Percentiles rank a stretch among this genome's conserved stretches.
Evolutionary conservation across 2,113 vertebrate species (phyloP).

Genomic region (Erythrocercus mccallii): DNA sequence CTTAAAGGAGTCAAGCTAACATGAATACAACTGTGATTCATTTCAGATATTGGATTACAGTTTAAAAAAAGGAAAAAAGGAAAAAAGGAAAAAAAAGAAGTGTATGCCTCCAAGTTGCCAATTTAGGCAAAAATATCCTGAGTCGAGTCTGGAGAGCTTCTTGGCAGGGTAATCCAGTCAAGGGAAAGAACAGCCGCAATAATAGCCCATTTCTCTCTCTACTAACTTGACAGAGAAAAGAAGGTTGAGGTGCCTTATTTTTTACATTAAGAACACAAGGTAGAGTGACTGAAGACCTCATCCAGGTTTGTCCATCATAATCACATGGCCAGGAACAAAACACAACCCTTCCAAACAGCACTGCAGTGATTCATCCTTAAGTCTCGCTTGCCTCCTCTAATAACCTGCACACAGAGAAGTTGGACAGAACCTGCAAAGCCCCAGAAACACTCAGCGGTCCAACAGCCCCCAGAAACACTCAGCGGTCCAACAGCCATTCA

Average conservation of each 20-base stretch:
- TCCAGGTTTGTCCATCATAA: background rate
- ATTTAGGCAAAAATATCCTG: slow-evolving; percentile 2
- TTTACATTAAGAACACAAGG: background rate
- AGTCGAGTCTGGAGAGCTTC: background rate
- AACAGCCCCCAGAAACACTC: background rate
- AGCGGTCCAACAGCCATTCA: background rate
- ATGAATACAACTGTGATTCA: background rate
- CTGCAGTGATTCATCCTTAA: background rate
- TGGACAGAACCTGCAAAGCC: background rate
- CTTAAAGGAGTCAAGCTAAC: background rate
- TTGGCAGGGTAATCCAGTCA: background rate
- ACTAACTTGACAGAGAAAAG: background rate
- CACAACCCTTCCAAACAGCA: background rate
- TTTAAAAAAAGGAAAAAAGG: background rate
- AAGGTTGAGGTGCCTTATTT: background rate
- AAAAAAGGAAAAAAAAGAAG: background rate
- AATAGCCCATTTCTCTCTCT: background rate
- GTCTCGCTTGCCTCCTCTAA: background rate
- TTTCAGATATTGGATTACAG: background rate
- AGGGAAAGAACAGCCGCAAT: background rate
- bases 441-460: background rate
- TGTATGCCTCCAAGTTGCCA: background rate
- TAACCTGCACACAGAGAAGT: background rate
- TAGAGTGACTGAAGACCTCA: background rate
- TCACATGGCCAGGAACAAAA: background rate